Percentiles rank a stretch among this genome's conserved stretches.
phyloP scores from a whole-genome alignment of 2,888 invertebrate genomes.

The Philaethria dido region DNA sequence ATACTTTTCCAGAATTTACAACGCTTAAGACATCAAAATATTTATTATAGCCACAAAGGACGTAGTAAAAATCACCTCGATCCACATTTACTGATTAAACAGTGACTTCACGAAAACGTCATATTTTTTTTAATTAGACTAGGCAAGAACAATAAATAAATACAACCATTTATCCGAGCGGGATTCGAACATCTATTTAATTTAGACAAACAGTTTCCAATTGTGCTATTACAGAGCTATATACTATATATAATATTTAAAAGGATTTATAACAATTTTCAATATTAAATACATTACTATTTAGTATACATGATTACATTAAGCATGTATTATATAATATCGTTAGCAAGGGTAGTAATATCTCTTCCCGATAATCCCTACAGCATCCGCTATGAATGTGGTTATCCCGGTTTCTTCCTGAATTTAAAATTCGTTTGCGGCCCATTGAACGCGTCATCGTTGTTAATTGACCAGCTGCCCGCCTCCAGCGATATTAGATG shows the following conservation, averaged over 20 bases:
- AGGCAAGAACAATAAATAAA: no score
- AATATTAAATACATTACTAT: not conserved
- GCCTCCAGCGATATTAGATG: slow-evolving; percentile 76
- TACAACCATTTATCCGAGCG: not conserved
- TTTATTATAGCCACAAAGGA: no score
- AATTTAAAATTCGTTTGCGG: slow-evolving; percentile 70
- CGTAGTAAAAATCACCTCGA: no score
- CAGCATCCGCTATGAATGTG: slow-evolving; percentile 28
- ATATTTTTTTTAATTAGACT: no score
- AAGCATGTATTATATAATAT: slow-evolving; percentile 8
- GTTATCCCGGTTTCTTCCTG: slow-evolving; percentile 34
- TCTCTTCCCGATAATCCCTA: slow-evolving; percentile 21
- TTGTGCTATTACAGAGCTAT: not conserved
- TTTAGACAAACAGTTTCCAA: not conserved
- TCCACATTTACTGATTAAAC: no score
- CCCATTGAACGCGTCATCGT: slow-evolving; percentile 76
- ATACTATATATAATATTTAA: not conserved
- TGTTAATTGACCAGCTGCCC: slow-evolving; percentile 65
- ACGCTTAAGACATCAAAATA: no score
- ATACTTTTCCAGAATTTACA: no score
- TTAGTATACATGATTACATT: not conserved
- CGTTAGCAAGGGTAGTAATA: slow-evolving; percentile 9
- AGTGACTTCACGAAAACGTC: no score
- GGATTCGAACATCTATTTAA: not conserved
- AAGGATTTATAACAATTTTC: not conserved